Evolutionary conservation across 2,113 vertebrate genomes (phyloP).

Genomic region (Glaucomys volans): DNA sequence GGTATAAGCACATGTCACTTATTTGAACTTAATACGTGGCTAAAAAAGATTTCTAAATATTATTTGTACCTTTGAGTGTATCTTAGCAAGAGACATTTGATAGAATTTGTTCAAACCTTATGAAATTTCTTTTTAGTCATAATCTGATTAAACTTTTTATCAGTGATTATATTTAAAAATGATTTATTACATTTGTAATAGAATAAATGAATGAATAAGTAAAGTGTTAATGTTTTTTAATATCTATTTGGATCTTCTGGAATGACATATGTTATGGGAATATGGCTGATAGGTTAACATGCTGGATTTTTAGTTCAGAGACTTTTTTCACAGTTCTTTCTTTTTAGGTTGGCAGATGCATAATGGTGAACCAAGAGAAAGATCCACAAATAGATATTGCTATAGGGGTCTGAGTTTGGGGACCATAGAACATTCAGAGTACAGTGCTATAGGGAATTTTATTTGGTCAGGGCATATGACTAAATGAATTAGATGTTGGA

Average conservation of each 20-base stretch:
- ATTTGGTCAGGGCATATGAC: background rate
- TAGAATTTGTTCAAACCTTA: conserved; percentile 54
- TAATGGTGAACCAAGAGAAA: background rate
- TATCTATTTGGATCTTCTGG: background rate
- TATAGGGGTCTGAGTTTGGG: background rate
- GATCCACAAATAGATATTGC: background rate
- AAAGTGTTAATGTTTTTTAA: conserved; percentile 10
- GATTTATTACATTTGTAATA: conserved; percentile 10
- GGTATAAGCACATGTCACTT: background rate
- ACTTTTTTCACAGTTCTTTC: background rate
- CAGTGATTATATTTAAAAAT: background rate
- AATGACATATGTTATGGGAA: background rate
- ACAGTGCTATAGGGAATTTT: background rate
- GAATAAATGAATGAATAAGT: conserved; percentile 36
- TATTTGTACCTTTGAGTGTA: conserved; percentile 24
- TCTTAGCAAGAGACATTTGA: background rate
- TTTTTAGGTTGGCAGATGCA: background rate
- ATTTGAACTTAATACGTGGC: background rate
- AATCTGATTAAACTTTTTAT: conserved; percentile 18
- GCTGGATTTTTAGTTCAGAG: background rate
- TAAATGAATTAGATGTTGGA: background rate
- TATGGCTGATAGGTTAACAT: background rate
- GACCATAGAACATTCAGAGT: background rate
- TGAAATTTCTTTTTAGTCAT: conserved; percentile 42
- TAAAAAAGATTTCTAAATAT: conserved; percentile 48